Base-by-base conservation (phyloP, 1,140 invertebrate genomes). In the Acromyrmex echinatior region DNA sequence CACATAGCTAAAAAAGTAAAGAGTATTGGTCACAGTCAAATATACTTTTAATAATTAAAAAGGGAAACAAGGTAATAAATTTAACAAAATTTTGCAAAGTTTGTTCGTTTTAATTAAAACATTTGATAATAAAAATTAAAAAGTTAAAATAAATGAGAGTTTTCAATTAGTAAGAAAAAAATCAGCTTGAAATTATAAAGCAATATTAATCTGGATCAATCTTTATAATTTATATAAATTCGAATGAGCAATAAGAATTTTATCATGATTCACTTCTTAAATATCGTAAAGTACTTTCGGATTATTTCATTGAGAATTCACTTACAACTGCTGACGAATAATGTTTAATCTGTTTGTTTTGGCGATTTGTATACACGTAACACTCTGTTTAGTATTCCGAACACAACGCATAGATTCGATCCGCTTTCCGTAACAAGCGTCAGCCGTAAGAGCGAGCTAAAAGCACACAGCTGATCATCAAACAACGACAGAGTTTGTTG, bases 401-500 rank as follows among this genome's bases (percentile, higher is more conserved):
- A 25, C 7, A 6, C 74, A 25, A 18, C 4, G 21, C 21, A 25
- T 28, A 39, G 14, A 35, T 51, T 35, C 31, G 0, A 58, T 71
- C 65, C 5, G 21, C 10, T 14, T 58, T 71, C 21, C 49, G 18
- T 28, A 58, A 78, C 25, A 79, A 79, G 25, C 39, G 31, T 2
- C 9, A 78, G 21, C 66, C 10, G 6, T 35, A 73, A 25, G 51
- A 45, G 35, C 79, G 18, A 49, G 10, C 21, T n/a, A 39, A 39
- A 45, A 45, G 66, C 66, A 58, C 66, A 53, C 45, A 21, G 31
- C 51, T 62, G 39, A 65, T 66, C 62, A 25, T 51, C 76, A 73
- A 60, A 58, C 86, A 39, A 49, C 60, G 45, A 25, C n/a, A n/a
- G 65, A 88, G 76, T 87, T 87, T 62, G 86, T 49, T 12, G 56